Base-by-base conservation (phyloP, 2,113 vertebrate species). In the Eretmochelys imbricata region DNA sequence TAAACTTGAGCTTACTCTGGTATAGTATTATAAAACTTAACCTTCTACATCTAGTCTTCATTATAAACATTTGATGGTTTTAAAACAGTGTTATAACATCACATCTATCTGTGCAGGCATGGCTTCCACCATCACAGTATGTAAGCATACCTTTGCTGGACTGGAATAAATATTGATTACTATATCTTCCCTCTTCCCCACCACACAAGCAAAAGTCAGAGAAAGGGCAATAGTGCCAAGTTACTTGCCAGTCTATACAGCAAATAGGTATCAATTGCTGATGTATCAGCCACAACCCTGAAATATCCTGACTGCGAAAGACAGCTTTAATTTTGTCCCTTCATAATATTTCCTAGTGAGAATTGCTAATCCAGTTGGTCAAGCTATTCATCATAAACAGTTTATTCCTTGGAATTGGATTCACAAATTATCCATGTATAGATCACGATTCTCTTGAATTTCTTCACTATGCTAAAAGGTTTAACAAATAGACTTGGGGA, bases 121-220 rank as follows among this genome's bases (percentile, higher is more conserved):
- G 46, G 27, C 84, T 95, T 94, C 78, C 83, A 93, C 13, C 57
- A 88, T 10, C 82, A 55, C 27, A 93, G 91, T 87, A 95, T 54
- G 88, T 80, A 88, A 92, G 93, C 11, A 24, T 13, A 31, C 89
- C 80, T 96, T 95, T 94, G 48, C 84, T 93, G 2, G 2, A 49
- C 87, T 78, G 42, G 25, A 79, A 91, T 96, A 95, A 97, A 95
- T 96, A 96, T 95, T 89, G 85, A 97, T 85, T 89, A 89, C 76
- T 84, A 62, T 93, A 13, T 90, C 54, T 93, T 95, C n/a, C 65
- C 5, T 93, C 86, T 95, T 53, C 31, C 92, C 92, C 93, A 89
- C 49, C n/a, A 4, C 59, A 51, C 93, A 80, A 95, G 50, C 59
- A 95, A 93, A 96, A 94, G 93, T 98, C 96, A 98, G 96, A 94